Conservation (phyloP, 2,113 vertebrate genomes). For the Upupa epops region DNA sequence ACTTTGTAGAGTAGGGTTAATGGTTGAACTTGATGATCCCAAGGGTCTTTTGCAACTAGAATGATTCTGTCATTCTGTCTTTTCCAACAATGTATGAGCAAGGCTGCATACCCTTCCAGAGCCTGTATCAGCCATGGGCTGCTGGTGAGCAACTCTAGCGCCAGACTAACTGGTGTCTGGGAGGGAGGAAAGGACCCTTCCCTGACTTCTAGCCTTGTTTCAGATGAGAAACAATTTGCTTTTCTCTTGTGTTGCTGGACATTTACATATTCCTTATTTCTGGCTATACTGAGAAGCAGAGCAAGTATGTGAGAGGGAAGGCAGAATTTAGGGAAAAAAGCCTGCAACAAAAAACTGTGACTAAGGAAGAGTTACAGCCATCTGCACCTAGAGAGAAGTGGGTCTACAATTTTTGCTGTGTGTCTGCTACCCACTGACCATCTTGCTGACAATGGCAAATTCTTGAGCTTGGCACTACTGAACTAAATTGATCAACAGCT, state of each 20-base stretch:
- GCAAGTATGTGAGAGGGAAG: background rate
- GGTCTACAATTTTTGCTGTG: background rate
- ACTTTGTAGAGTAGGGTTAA: no score
- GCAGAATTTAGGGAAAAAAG: rapidly evolving
- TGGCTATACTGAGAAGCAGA: background rate
- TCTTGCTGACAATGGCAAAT: background rate
- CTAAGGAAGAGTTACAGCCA: background rate
- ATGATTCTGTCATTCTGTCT: no score
- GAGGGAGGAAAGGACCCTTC: background rate
- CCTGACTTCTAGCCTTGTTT: background rate
- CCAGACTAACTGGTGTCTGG: background rate
- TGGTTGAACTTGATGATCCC: no score
- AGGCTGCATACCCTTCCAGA: background rate
- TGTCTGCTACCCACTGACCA: background rate
- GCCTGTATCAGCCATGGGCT: background rate
- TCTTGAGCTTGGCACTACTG: background rate
- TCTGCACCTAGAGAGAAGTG: background rate
- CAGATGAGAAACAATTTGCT: background rate
- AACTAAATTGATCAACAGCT: background rate
- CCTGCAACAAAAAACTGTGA: background rate
- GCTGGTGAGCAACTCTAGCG: background rate
- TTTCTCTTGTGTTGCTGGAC: background rate
- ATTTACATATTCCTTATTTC: background rate
- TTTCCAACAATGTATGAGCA: background rate
- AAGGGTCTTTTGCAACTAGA: no score